Evolutionary conservation across 2,113 vertebrate species (phyloP).

Genomic region (Natator depressus): DNA sequence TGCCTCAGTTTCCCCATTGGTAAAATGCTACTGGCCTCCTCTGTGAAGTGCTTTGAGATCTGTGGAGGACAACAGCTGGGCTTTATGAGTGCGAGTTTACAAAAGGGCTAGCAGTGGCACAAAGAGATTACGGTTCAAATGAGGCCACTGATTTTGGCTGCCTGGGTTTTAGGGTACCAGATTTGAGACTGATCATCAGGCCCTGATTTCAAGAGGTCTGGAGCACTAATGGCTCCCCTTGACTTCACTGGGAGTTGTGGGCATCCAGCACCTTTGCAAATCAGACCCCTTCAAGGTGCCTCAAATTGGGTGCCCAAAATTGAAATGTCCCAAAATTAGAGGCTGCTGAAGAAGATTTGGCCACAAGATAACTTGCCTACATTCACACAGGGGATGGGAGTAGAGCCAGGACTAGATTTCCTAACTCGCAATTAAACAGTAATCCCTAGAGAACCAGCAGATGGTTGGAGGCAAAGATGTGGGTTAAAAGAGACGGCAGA

Average conservation of each 20-base stretch:
- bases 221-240: background rate
- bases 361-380: background rate
- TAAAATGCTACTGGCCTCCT: too few species aligned
- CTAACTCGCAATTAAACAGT: rapidly evolving
- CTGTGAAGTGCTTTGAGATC: too few species aligned
- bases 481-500: background rate
- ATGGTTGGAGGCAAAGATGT: background rate
- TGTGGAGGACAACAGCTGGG: too few species aligned
- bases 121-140: background rate
- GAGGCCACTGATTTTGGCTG: background rate
- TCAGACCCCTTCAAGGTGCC: background rate
- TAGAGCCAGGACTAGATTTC: background rate
- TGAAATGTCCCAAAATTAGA: background rate
- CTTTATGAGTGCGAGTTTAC: background rate
- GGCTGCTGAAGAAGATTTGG: background rate
- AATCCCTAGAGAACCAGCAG: background rate
- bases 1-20: too few species aligned
- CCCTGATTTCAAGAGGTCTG: background rate
- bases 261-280: background rate
- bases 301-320: background rate
- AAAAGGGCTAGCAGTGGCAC: background rate
- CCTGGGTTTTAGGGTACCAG: background rate
- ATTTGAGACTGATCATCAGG: background rate
- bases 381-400: background rate
- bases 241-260: background rate